Conservation (phyloP, 1,140 invertebrate genomes). For the Luehdorfia chinensis region DNA sequence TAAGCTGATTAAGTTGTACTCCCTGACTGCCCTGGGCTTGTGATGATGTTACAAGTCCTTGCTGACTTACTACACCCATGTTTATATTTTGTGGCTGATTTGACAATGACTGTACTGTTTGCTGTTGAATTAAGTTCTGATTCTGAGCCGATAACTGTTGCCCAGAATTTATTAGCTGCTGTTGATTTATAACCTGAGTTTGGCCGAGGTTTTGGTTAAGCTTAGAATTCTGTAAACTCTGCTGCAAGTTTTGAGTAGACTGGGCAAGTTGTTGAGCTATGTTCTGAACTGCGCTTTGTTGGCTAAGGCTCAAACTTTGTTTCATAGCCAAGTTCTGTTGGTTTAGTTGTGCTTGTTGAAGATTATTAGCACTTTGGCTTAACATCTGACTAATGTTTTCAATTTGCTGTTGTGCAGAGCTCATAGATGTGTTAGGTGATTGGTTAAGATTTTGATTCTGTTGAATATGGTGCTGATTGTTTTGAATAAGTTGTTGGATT, state of each 20-base stretch:
- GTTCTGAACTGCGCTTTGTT: conserved; percentile 68
- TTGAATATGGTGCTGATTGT: conserved; percentile 56
- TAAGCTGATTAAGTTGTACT: conserved; percentile 57
- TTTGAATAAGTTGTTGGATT: conserved; percentile 62
- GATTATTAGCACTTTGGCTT: conserved; percentile 68
- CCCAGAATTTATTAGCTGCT: conserved; percentile 51
- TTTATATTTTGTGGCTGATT: conserved; percentile 68
- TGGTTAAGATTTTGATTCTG: conserved; percentile 64
- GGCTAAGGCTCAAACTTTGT: conserved; percentile 57
- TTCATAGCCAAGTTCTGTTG: conserved; percentile 67
- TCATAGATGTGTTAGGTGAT: conserved; percentile 51
- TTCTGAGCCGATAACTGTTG: conserved; percentile 54
- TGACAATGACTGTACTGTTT: conserved; percentile 58
- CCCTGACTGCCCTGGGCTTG: conserved; percentile 48
- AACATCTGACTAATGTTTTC: conserved; percentile 71
- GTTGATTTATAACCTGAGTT: conserved; percentile 57
- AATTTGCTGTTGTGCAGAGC: conserved; percentile 67
- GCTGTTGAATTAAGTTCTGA: conserved; percentile 61
- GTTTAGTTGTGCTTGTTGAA: conserved; percentile 61
- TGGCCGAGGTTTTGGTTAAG: conserved; percentile 55
- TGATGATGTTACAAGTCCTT: conserved; percentile 53
- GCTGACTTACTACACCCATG: conserved; percentile 61
- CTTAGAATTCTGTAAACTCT: conserved; percentile 65
- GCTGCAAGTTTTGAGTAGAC: conserved; percentile 64
- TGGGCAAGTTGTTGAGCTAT: conserved; percentile 70